Evolutionary conservation across 1,140 invertebrate species (phyloP).

Genomic region (Drosophila navojoa): DNA sequence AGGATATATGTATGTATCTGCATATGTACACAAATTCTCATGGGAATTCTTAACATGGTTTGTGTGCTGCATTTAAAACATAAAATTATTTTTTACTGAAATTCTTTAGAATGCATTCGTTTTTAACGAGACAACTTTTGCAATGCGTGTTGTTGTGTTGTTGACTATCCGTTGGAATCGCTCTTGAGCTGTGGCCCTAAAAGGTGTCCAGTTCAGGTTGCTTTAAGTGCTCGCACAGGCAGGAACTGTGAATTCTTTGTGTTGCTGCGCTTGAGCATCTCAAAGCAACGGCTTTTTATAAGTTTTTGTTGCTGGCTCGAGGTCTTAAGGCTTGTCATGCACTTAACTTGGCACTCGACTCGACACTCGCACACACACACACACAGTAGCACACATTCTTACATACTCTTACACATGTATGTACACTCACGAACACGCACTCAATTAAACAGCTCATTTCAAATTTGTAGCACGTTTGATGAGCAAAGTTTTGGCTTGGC

Average conservation of each 20-base stretch:
- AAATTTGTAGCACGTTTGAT: constrained; percentile 20
- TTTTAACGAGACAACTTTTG: constrained; percentile 6
- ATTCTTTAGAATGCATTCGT: background rate
- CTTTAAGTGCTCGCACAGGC: constrained; percentile 31
- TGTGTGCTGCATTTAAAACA: background rate
- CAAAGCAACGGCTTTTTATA: constrained; percentile 12
- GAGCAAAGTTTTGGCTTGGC: constrained; percentile 49
- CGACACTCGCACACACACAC: background rate
- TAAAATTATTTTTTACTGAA: background rate
- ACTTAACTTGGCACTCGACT: constrained; percentile 31
- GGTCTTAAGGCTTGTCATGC: constrained; percentile 28
- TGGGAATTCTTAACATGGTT: no score
- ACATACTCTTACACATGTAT: constrained; percentile 1
- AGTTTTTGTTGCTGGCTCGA: background rate
- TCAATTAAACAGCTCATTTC: constrained; percentile 64
- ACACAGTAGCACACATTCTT: no score
- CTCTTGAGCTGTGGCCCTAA: constrained; percentile 16
- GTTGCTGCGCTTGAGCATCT: constrained; percentile 26
- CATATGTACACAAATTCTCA: no score
- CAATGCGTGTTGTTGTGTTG: background rate
- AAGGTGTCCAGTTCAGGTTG: constrained; percentile 46
- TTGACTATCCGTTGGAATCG: constrained; percentile 12
- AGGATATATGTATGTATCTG: no score
- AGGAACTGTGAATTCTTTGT: constrained; percentile 15
- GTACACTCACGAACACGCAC: constrained; percentile 16